Conservation (phyloP, 2,797 vertebrate genomes). For the Esox lucius region DNA sequence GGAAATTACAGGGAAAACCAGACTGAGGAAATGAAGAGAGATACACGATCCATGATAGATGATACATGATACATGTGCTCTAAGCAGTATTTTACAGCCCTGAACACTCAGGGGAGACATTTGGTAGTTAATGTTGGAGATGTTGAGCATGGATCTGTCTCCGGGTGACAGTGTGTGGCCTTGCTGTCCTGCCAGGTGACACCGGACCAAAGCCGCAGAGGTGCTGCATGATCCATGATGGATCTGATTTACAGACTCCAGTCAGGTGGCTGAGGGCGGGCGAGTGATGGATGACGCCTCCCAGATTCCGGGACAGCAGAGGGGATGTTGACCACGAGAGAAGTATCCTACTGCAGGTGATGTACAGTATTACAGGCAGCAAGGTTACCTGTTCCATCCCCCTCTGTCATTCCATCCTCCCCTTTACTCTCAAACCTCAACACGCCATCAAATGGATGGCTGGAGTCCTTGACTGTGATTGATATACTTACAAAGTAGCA, state of each 20-base stretch:
- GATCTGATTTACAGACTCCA: conserved; percentile 14
- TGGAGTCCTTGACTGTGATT: conserved; percentile 57
- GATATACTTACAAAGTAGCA: conserved; percentile 36
- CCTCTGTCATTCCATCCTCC: conserved; percentile 22
- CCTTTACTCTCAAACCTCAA: conserved; percentile 22
- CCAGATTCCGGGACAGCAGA: conserved; percentile 21
- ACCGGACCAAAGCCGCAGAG: neutral
- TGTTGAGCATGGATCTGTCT: conserved; percentile 1
- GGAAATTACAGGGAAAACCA: conserved; percentile 12
- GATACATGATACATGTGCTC: neutral
- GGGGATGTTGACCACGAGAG: conserved; percentile 12
- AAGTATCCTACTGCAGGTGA: conserved; percentile 22
- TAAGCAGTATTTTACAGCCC: neutral
- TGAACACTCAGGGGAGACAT: neutral
- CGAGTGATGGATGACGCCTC: conserved; percentile 27
- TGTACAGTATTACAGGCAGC: conserved; percentile 34
- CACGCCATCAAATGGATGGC: conserved; percentile 43
- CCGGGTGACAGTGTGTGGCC: neutral
- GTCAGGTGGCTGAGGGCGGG: conserved; percentile 18
- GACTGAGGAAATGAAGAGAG: conserved; percentile 36
- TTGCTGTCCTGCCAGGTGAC: conserved; percentile 4
- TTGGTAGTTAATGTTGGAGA: neutral
- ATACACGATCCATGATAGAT: neutral
- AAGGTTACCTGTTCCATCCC: conserved; percentile 39
- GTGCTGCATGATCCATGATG: conserved; percentile 12